Conservation (phyloP, 2,113 vertebrate species). For the Alligator mississippiensis region DNA sequence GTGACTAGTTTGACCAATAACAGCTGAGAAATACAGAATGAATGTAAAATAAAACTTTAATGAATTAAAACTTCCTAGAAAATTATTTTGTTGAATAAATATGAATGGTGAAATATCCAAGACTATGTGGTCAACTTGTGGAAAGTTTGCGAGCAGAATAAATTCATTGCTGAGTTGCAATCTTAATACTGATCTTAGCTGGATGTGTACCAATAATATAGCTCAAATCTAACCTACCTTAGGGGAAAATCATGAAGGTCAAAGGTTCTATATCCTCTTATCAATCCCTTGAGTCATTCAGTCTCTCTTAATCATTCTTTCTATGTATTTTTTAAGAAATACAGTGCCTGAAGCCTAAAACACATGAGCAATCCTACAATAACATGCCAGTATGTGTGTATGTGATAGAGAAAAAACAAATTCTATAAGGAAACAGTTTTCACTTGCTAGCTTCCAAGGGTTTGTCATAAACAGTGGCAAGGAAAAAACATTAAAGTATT, state of each 20-base stretch:
- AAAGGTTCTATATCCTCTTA: neutral
- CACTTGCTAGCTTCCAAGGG: neutral
- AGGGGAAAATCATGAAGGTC: slow-evolving; percentile 32
- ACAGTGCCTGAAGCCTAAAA: neutral
- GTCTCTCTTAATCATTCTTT: slow-evolving; percentile 33
- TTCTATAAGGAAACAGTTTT: neutral
- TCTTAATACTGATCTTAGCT: slow-evolving; percentile 23
- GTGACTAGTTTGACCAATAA: slow-evolving; percentile 21
- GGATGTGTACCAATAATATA: neutral
- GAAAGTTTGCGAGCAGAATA: neutral
- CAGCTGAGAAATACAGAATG: neutral
- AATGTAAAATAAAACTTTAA: neutral
- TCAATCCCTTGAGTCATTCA: neutral
- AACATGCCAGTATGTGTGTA: neutral
- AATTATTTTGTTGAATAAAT: slow-evolving; percentile 35
- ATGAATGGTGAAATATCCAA: neutral
- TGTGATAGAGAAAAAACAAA: slow-evolving; percentile 13
- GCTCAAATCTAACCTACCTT: slow-evolving; percentile 36
- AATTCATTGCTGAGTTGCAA: slow-evolving; percentile 1
- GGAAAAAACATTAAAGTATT: neutral
- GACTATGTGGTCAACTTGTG: neutral
- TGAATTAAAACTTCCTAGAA: slow-evolving; percentile 49
- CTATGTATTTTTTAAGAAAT: slow-evolving; percentile 28
- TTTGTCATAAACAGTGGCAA: neutral
- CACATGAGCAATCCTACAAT: slow-evolving; percentile 13